Base-by-base conservation (phyloP, 2,113 vertebrate genomes). In the Grammomys dolichurus region DNA sequence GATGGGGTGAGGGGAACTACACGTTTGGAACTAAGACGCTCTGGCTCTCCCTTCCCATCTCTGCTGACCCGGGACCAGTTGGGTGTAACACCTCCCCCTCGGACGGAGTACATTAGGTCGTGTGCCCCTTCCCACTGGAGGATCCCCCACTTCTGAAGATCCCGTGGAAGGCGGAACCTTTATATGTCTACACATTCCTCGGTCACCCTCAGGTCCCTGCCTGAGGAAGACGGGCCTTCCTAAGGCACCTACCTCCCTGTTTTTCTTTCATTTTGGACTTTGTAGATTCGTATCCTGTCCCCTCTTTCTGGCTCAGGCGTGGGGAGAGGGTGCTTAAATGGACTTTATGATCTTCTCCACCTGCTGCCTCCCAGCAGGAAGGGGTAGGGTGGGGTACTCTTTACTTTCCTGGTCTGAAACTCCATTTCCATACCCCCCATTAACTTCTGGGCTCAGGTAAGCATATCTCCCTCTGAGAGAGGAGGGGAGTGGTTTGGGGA, bases 1-100 rank as follows among this genome's bases (percentile, higher is more conserved):
- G 28, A 54, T 20, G 58, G 33, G 40, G 13, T 0, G 3, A 26
- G 56, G 11, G 0, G 16, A 7, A 54, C 36, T 22, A 0, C 0
- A 40, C 0, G 1, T 31, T n/a, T 0, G 33, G 46, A 60, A 14
- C 51, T 14, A 16, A 33, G 51, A 3, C 11, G 60, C 58, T 40
- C 54, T 58, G 4, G 19, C 11, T 26, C 12, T n/a, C 56, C 36
- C 10, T n/a, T 40, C 19, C 80, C 51, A 1, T 1, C 16, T 16
- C 0, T 24, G 28, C 63, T 5, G 31, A 33, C 81, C 75, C 3
- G 8, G 60, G 89, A 24, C 48, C 56, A 40, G 22, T 26, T 40
- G 11, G 80, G 3, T 63, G 81, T 43, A 40, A 60, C 56, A 16
- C 22, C 56, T 9, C 22, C 56, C 36, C 36, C 12, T 60, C 12